A percentile compares a stretch with the other conserved stretches of the same genome.
Evolutionary conservation across 2,113 vertebrate genomes (phyloP).

Genomic region (Labeo rohita): DNA sequence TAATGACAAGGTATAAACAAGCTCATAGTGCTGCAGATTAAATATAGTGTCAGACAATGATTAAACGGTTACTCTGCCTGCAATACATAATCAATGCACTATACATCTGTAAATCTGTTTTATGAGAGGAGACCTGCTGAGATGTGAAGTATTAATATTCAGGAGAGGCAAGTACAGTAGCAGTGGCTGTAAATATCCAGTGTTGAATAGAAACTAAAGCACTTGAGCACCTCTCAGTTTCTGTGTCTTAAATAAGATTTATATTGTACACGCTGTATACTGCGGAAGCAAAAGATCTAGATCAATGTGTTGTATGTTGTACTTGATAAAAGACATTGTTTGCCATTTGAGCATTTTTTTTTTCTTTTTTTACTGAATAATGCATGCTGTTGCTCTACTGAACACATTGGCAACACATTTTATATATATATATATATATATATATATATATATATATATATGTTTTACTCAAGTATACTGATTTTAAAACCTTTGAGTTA

Average conservation of each 20-base stretch:
- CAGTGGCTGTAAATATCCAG: slow-evolving; percentile 14
- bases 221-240: neutral
- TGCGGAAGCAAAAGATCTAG: neutral
- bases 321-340: neutral
- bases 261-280: neutral
- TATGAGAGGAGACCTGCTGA: slow-evolving; percentile 8
- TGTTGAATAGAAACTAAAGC: slow-evolving; percentile 7
- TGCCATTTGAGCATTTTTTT: neutral
- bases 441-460: no score
- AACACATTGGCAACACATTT: neutral
- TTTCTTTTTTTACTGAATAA: neutral
- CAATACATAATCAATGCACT: slow-evolving; percentile 20
- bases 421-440: no score
- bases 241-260: neutral
- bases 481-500: neutral
- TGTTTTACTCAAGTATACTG: neutral
- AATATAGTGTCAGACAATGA: slow-evolving; percentile 16
- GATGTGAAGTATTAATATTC: neutral
- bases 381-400: neutral
- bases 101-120: slow-evolving; percentile 33
- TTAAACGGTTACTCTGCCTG: slow-evolving; percentile 29
- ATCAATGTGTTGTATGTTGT: neutral
- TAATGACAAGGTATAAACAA: slow-evolving; percentile 26
- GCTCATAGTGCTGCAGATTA: slow-evolving; percentile 12
- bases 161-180: neutral